Evolutionary conservation across 2,888 invertebrate genomes (phyloP), one percentile per base, ranked within the genome.

Genomic region (Salticus scenicus): DNA sequence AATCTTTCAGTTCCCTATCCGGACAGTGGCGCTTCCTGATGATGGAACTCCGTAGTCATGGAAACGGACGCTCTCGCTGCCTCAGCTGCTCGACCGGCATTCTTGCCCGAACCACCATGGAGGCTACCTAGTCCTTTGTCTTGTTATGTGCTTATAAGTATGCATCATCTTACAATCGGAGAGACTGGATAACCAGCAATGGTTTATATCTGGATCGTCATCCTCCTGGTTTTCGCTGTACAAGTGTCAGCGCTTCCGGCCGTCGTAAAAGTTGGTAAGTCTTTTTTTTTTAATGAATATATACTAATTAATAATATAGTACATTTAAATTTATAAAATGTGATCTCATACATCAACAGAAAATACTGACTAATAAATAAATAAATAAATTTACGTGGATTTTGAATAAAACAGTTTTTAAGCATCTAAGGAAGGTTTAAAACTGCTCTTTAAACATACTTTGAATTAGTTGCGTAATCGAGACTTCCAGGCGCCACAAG

Each of bases 221-320:
- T 57, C 24, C 57, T 57, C 20, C 5, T 17, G 20, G 57, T 57
- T 20, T 24, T 57, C 20, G 57, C 57, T 57, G 57, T 57, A 24
- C 57, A 57, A 24, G 57, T 57, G 57, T 57, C 57, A 24, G 57
- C 57, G 57, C 57, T 57, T 24, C 57, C 57, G 24, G 57, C 57
- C 1, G 57, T 57, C 20, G 57, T 57, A 4, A 57, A 57, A 57
- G 57, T 57, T 20, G 57, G 57, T 57, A 24, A 57, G 57, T 57
- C 37, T 37, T 4, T 37, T 37, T 37, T 37, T 37, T 37, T 7
- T 10, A 37, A 10, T 7, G 10, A 37, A 37, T 37, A 10, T 37
- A 37, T 37, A 4, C 10, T 37, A 7, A 7, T 37, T 10, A 37
- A 37, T 37, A 4, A 37, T 37, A 4, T 7, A 37, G 10, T 37